Percentiles rank a stretch among this genome's conserved stretches.
Evolutionary conservation across 2,888 invertebrate genomes (phyloP).

Genomic region (Yponomeuta evonymella): DNA sequence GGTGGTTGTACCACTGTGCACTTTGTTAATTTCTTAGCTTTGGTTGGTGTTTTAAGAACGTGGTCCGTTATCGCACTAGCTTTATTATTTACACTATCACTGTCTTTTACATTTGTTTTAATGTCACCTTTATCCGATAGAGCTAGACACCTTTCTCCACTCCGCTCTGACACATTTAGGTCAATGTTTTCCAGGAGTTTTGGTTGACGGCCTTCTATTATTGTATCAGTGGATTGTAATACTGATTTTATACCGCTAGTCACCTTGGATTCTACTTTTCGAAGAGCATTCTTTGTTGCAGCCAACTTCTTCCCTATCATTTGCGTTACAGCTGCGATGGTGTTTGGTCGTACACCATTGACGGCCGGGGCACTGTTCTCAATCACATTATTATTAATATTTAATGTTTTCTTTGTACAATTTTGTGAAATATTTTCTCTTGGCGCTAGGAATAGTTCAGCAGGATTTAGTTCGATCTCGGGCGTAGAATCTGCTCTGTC

Average conservation of each 20-base stretch:
- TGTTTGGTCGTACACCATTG: constrained; percentile 53
- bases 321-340: constrained; percentile 60
- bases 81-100: constrained; percentile 11
- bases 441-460: constrained; percentile 62
- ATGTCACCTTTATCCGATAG: constrained; percentile 10
- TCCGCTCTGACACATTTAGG: background rate
- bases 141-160: background rate
- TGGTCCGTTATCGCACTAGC: constrained; percentile 1
- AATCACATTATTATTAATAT: constrained; percentile 68
- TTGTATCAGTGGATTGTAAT: constrained; percentile 47
- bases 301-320: constrained; percentile 55
- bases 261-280: constrained; percentile 59
- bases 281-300: constrained; percentile 55
- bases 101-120: constrained; percentile 25
- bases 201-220: constrained; percentile 33
- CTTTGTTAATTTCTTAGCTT: constrained; percentile 8
- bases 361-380: constrained; percentile 43
- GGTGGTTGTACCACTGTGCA: background rate
- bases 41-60: constrained; percentile 7
- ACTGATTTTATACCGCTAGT: constrained; percentile 50
- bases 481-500: constrained; percentile 62
- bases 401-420: constrained; percentile 60
- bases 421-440: constrained; percentile 53
- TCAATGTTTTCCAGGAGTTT: constrained; percentile 20
- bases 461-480: constrained; percentile 58